Evolutionary conservation across 2,888 invertebrate species (phyloP).

Genomic region (Psococerastis gibbosa): DNA sequence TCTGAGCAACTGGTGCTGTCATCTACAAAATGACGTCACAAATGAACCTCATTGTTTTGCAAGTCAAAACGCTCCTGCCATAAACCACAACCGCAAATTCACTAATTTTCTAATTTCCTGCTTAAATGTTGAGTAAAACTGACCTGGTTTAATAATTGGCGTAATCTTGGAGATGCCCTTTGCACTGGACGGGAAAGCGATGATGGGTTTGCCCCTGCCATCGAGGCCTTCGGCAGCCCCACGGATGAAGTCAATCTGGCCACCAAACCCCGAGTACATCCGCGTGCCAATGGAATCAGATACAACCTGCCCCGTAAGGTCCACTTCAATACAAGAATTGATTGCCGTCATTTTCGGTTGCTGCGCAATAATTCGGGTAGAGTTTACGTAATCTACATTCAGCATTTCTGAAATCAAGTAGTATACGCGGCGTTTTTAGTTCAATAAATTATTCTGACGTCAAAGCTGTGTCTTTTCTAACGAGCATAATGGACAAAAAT

Average conservation of each 20-base stretch:
- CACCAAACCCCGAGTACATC: slow-evolving; percentile 66
- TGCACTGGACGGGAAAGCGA: slow-evolving; percentile 67
- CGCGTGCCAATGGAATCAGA: slow-evolving; percentile 79
- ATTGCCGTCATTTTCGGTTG: slow-evolving; percentile 90
- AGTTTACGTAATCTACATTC: slow-evolving; percentile 76
- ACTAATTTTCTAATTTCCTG: too few species aligned
- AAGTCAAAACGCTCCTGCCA: too few species aligned
- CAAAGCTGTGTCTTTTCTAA: too few species aligned
- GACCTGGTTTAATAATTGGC: slow-evolving; percentile 61
- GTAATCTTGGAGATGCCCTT: slow-evolving; percentile 71
- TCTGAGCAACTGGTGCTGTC: too few species aligned
- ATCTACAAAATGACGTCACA: too few species aligned
- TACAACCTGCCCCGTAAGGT: slow-evolving; percentile 82
- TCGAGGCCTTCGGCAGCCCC: slow-evolving; percentile 74
- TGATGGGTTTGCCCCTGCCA: slow-evolving; percentile 77
- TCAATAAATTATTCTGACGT: too few species aligned
- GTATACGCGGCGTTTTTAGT: too few species aligned
- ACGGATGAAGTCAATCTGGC: slow-evolving; percentile 85
- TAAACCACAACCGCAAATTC: too few species aligned
- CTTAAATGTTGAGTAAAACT: slow-evolving; percentile 18
- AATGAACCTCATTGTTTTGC: too few species aligned
- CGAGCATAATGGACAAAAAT: too few species aligned
- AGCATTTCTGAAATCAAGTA: slow-evolving; percentile 70
- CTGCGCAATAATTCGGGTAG: slow-evolving; percentile 56
- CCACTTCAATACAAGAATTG: slow-evolving; percentile 89